A percentile compares a stretch with the other conserved stretches of the same genome.
Conservation (phyloP, 2,113 vertebrate species). For the Blennius ocellaris region DNA sequence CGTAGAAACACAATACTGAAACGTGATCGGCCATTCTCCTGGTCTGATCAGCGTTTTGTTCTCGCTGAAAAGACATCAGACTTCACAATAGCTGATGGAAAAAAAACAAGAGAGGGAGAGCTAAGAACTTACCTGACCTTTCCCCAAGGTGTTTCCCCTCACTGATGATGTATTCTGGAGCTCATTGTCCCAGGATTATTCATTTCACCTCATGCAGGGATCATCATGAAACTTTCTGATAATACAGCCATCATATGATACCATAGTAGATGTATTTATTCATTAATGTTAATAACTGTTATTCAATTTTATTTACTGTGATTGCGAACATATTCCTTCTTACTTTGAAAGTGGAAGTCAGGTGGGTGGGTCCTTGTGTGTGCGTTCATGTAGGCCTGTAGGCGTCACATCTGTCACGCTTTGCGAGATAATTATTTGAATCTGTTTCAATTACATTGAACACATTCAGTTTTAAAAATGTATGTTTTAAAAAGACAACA, state of each 20-base stretch:
- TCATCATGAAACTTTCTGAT: not conserved
- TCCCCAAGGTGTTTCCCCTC: slow-evolving; percentile 32
- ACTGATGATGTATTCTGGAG: not conserved
- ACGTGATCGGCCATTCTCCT: slow-evolving; percentile 66
- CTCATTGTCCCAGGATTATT: not conserved
- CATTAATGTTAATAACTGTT: too few species aligned
- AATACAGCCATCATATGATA: not conserved
- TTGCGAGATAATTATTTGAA: too few species aligned
- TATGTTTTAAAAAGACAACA: too few species aligned
- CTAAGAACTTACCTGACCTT: slow-evolving; percentile 41
- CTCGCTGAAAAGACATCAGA: slow-evolving; percentile 29
- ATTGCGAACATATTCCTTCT: too few species aligned
- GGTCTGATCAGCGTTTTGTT: slow-evolving; percentile 58
- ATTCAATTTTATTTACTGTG: too few species aligned
- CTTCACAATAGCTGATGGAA: slow-evolving; percentile 35
- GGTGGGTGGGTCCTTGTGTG: too few species aligned
- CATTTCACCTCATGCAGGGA: not conserved
- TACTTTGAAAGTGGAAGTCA: too few species aligned
- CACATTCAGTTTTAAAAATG: too few species aligned
- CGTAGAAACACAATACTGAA: slow-evolving; percentile 75
- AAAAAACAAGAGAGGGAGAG: slow-evolving; percentile 40
- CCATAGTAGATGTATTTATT: too few species aligned
- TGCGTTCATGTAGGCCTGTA: too few species aligned
- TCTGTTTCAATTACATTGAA: too few species aligned
- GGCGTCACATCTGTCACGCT: too few species aligned